These are phyloP conservation scores for Eucera pruinosa DNA, from an alignment of 2,888 invertebrate genomes.

Conservation along the genomic window DNA sequence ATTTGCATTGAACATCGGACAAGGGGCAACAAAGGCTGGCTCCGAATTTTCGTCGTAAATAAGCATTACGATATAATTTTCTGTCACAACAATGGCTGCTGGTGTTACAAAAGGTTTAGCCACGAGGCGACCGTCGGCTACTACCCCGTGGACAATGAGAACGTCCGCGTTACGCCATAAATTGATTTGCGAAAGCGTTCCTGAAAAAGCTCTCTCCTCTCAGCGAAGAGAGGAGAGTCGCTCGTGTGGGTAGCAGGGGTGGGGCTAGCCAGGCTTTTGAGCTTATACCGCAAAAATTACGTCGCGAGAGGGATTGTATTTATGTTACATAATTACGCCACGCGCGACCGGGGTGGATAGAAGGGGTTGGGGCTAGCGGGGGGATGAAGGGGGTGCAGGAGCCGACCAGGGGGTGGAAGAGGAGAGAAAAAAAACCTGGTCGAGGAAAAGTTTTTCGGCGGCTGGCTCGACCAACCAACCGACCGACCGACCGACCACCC, in stretches of 20 bases:
- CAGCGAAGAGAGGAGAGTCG: slow-evolving; percentile 29
- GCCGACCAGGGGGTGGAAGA: slow-evolving; percentile 20
- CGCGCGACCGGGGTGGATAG: slow-evolving; percentile 68
- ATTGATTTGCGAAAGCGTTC: slow-evolving; percentile 83
- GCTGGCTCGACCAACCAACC: slow-evolving; percentile 60
- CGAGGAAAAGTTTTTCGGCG: slow-evolving; percentile 75
- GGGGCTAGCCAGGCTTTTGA: slow-evolving; percentile 78
- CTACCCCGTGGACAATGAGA: slow-evolving; percentile 81
- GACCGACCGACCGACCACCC: slow-evolving; percentile 65
- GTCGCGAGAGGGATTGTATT: slow-evolving; percentile 81
- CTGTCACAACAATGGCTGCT: slow-evolving; percentile 82
- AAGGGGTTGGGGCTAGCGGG: slow-evolving; percentile 26
- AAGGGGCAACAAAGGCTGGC: slow-evolving; percentile 63
- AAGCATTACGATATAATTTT: slow-evolving; percentile 80
- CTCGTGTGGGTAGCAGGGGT: slow-evolving; percentile 76
- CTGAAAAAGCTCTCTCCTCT: slow-evolving; percentile 74
- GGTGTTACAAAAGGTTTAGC: slow-evolving; percentile 82
- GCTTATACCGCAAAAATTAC: slow-evolving; percentile 83
- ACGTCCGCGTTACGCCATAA: slow-evolving; percentile 80
- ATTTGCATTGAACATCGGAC: slow-evolving; percentile 65
- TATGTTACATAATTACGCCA: slow-evolving; percentile 83
- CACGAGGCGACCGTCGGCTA: slow-evolving; percentile 74
- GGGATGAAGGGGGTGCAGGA: slow-evolving; percentile 36
- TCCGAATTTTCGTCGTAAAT: slow-evolving; percentile 73
- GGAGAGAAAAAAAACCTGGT: slow-evolving; percentile 61